Base-by-base conservation (phyloP, 2,113 vertebrate species). In the Etheostoma spectabile region DNA sequence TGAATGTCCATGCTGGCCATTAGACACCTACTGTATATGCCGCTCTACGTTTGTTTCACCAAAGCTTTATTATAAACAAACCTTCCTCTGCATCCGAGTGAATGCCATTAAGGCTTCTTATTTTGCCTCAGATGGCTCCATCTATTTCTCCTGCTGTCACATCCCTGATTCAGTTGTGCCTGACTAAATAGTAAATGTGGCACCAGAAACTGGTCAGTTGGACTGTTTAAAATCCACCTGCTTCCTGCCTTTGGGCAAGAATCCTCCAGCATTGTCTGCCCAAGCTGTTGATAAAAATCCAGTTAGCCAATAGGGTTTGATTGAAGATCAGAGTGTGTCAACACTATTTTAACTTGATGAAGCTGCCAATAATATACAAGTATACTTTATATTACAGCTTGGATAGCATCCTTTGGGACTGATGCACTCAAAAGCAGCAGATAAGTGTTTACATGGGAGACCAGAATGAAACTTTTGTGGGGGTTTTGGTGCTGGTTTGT, bases 21-120 rank as follows among this genome's bases (percentile, higher is more conserved):
- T 72, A 55, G 71, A 80, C 42, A 35, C 21, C 30, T 21, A n/a
- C n/a, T n/a, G n/a, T n/a, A n/a, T 42, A 18, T 15, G 56, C 49
- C 45, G 48, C 55, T 33, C 30, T 35, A 38, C 24, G 24, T 59
- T 72, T 53, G 48, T 51, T 67, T 70, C 62, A 71, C 33, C 35
- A 18, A 51, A 76, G 38, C 53, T 61, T 69, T 81, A 80, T 74
- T 78, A 74, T 66, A 78, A 46, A 86, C 56, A 65, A 69, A 46
- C 66, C 60, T 61, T 69, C 51, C 27, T 38, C 73, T 53, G 19
- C 11, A 51, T 72, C 49, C 10, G 5, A 74, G 51, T 14, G 30
- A 61, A 53, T 21, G 21, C 62, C 60, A 42, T 71, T 59, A 60
- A 45, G 27, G 21, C n/a, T 15, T 45, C 13, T n/a, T 27, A 30